These are phyloP conservation scores for Polypedilum pembai DNA, from an alignment of 1,140 invertebrate species.

Conservation along the genomic window DNA sequence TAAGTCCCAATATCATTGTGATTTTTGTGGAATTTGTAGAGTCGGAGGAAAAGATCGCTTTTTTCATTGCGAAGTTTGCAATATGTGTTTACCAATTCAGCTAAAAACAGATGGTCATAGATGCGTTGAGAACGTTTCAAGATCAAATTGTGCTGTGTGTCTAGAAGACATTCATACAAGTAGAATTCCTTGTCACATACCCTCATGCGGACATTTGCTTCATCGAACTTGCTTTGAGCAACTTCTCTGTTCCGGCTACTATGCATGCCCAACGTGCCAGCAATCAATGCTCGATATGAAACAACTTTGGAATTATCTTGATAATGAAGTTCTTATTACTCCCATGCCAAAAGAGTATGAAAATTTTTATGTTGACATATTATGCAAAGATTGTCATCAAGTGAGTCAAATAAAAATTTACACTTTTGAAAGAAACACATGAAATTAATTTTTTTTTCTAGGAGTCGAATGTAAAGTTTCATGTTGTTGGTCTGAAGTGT, in stretches of 20 bases:
- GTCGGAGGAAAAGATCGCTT: constrained; percentile 76
- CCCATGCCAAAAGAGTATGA: constrained; percentile 76
- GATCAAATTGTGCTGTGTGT: constrained; percentile 79
- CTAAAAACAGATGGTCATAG: constrained; percentile 67
- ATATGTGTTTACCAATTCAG: constrained; percentile 75
- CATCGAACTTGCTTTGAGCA: constrained; percentile 75
- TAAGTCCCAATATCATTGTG: constrained; percentile 82
- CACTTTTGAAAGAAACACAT: not conserved
- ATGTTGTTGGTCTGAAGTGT: constrained; percentile 79
- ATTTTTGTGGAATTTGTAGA: constrained; percentile 79
- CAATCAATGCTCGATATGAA: constrained; percentile 78
- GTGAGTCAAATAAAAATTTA: constrained; percentile 44
- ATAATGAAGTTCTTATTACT: constrained; percentile 68
- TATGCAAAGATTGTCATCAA: constrained; percentile 84
- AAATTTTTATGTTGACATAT: constrained; percentile 66
- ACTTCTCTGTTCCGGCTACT: constrained; percentile 66
- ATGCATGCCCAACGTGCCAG: constrained; percentile 79
- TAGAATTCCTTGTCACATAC: constrained; percentile 75
- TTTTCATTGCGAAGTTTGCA: constrained; percentile 80
- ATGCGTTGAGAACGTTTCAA: constrained; percentile 80
- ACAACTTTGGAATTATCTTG: constrained; percentile 69
- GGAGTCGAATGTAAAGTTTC: constrained; percentile 72
- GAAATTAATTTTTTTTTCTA: constrained; percentile 42
- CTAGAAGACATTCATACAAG: constrained; percentile 84
- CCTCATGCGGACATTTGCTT: constrained; percentile 74